These are phyloP conservation scores for Archegozetes longisetosus DNA, from an alignment of 1,140 invertebrate genomes.

Conservation along the genomic window DNA sequence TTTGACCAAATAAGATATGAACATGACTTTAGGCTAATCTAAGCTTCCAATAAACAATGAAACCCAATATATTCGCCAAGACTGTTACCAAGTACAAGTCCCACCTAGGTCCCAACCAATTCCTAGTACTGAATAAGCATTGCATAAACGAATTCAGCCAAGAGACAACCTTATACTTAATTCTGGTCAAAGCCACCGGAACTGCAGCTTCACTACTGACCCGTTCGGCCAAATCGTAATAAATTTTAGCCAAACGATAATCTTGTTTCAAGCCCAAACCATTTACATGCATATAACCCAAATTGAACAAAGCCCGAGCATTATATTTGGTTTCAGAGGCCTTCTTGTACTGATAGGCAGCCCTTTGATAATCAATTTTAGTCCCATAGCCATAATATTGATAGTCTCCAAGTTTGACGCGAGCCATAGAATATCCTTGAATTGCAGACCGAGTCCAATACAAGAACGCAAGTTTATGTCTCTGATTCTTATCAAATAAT, in stretches of 20 bases:
- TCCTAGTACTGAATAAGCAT: constrained; percentile 43
- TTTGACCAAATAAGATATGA: too few species aligned
- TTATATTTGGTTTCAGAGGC: constrained; percentile 91
- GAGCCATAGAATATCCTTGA: constrained; percentile 53
- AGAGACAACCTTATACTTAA: constrained; percentile 67
- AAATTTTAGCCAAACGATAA: constrained; percentile 53
- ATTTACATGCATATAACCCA: constrained; percentile 98
- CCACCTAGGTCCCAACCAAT: constrained; percentile 92
- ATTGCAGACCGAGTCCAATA: constrained; percentile 82
- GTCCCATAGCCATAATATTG: constrained; percentile 89
- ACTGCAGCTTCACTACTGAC: constrained; percentile 82
- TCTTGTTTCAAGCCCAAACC: constrained; percentile 71
- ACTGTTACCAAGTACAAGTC: constrained; percentile 77
- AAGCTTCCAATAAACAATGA: background rate
- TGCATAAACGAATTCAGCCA: constrained; percentile 41
- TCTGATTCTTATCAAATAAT: constrained; percentile 49
- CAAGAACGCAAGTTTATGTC: constrained; percentile 58
- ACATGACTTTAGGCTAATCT: too few species aligned
- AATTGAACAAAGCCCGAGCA: constrained; percentile 97
- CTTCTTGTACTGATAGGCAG: constrained; percentile 70
- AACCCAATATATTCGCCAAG: constrained; percentile 54
- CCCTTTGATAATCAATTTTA: constrained; percentile 75
- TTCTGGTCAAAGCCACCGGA: constrained; percentile 77
- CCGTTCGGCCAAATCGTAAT: constrained; percentile 92
- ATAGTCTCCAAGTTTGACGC: constrained; percentile 94